Base-by-base conservation (phyloP, 2,888 invertebrate species). In the Glyphotaelius pellucidus region DNA sequence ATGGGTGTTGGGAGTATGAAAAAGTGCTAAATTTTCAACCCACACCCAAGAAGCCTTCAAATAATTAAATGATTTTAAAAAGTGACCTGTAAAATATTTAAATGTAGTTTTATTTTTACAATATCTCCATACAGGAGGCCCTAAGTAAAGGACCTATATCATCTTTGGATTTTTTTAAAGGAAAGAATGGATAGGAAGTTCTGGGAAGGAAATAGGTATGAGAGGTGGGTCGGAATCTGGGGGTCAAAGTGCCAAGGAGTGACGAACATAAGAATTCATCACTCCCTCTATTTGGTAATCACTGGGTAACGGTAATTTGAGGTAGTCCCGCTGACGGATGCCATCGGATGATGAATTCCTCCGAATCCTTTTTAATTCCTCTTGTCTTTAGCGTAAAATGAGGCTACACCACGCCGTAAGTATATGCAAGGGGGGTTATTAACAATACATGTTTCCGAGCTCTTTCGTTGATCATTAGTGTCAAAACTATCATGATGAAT, bases 401-500 rank as follows among this genome's bases (percentile, higher is more conserved):
- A 87, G 87, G 32, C 52, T 87, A 32, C 47, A n/a, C 67, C 47
- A 25, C 52, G 86, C 15, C n/a, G 86, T 87, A 52, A 87, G 87
- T 52, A 67, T 38, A 67, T 32, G 90, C 86, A 90, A 80, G 81
- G 84, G 85, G 84, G 85, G 32, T 90, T 90, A 84, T 89, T 86
- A 89, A 90, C 47, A 35, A 84, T 14, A 42, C 25, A 88, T 80
- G 47, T 81, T 83, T 89, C 83, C 11, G 89, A 89, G 31, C 42
- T 85, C 42, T 91, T 90, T 91, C 85, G 91, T 89, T 47, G 84
- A 80, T 91, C 90, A 90, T 90, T 90, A 91, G 90, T 85, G 91
- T 90, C 90, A 86, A 79, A 88, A 89, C 84, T 90, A 91, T 86
- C 90, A 91, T 91, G 90, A 91, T 91, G 47, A 79, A 91, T 91